These are phyloP conservation scores for Sterrhoptilus dennistouni DNA, from an alignment of 2,113 vertebrate species.

Conservation along the genomic window DNA sequence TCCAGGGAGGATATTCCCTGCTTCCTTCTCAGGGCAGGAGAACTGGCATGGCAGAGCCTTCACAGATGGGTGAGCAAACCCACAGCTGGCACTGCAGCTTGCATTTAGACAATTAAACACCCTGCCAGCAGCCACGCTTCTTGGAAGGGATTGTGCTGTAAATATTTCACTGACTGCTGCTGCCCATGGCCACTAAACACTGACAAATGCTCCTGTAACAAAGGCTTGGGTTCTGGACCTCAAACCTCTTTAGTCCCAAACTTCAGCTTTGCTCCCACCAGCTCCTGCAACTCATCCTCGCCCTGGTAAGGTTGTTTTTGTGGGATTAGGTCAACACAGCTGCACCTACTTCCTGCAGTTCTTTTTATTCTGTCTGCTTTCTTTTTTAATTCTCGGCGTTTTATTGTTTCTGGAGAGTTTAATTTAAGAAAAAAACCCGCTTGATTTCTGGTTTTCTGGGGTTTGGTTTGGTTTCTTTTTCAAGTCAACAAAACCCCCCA, in stretches of 20 bases:
- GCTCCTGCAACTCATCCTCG: not conserved
- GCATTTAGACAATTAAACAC: not conserved
- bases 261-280: not conserved
- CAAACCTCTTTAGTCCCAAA: not conserved
- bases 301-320: not conserved
- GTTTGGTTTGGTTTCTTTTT: not conserved
- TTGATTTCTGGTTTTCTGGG: not conserved
- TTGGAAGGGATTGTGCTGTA: not conserved
- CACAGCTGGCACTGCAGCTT: conserved; percentile 41
- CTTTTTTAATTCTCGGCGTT: not conserved
- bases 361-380: not conserved
- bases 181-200: not conserved
- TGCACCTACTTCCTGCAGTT: not conserved
- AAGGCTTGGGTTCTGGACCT: not conserved
- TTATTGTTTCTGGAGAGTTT: conserved; percentile 3
- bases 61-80: conserved; percentile 23
- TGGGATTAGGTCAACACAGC: not conserved
- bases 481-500: not conserved
- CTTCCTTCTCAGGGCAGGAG: not conserved
- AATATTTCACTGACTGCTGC: conserved; percentile 46
- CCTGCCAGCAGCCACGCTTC: conserved; percentile 33
- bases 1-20: not conserved
- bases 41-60: conserved; percentile 3
- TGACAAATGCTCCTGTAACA: conserved; percentile 28
- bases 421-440: not conserved